These are phyloP conservation scores for Ooceraea biroi DNA, from an alignment of 1,140 invertebrate genomes.

Conservation along the genomic window DNA sequence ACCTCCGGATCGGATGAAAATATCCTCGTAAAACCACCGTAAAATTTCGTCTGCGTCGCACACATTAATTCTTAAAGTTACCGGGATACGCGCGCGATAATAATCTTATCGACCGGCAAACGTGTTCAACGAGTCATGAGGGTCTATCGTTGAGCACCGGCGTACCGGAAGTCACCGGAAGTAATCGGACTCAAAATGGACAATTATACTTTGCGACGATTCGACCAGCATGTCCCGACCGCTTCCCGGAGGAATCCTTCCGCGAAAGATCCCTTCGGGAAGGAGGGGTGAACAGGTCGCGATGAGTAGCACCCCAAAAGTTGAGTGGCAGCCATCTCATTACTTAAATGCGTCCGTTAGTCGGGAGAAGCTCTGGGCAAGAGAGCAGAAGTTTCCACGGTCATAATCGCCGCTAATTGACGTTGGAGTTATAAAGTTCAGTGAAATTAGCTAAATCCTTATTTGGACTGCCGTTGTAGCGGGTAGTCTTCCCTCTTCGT, in stretches of 20 bases:
- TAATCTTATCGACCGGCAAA: constrained; percentile 46
- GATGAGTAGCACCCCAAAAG: constrained; percentile 81
- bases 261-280: constrained; percentile 46
- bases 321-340: constrained; percentile 82
- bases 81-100: constrained; percentile 17
- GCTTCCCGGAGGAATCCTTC: constrained; percentile 33
- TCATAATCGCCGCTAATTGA: constrained; percentile 85
- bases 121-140: constrained; percentile 13
- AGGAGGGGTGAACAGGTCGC: constrained; percentile 65
- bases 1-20: constrained; percentile 40
- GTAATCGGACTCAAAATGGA: constrained; percentile 59
- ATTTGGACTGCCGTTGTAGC: constrained; percentile 77
- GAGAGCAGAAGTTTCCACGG: constrained; percentile 82
- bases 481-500: constrained; percentile 32
- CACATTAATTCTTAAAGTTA: constrained; percentile 40
- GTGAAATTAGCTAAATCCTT: constrained; percentile 84
- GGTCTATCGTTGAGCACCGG: constrained; percentile 14
- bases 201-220: constrained; percentile 64
- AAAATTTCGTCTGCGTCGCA: constrained; percentile 44
- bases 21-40: constrained; percentile 48
- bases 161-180: constrained; percentile 21
- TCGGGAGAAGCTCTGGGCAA: constrained; percentile 73
- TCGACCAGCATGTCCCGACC: constrained; percentile 39
- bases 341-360: constrained; percentile 82
- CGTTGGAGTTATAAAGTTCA: constrained; percentile 83